A percentile compares a stretch with the other conserved stretches of the same genome.
Conservation (phyloP, 2,797 vertebrate species). For the Pteronotus mesoamericanus region DNA sequence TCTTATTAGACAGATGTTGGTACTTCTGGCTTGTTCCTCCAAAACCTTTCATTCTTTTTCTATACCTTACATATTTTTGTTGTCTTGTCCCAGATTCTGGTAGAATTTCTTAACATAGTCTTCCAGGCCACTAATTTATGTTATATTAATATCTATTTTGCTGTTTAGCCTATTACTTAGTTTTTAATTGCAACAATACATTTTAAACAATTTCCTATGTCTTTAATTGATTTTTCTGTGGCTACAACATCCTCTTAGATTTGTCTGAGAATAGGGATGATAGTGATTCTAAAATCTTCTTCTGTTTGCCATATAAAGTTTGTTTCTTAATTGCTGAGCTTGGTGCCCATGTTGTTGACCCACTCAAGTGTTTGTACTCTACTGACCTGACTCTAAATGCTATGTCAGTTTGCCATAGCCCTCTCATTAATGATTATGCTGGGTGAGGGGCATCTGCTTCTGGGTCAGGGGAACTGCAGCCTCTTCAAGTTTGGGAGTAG, state of each 20-base stretch:
- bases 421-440: neutral
- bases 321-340: neutral
- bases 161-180: neutral
- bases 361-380: neutral
- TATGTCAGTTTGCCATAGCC: neutral
- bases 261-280: neutral
- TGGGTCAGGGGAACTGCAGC: neutral
- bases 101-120: neutral
- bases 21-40: neutral
- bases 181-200: neutral
- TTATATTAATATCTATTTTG: neutral
- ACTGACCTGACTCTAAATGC: neutral
- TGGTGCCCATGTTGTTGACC: neutral
- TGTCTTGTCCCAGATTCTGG: neutral
- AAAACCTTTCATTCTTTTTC: neutral
- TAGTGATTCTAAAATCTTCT: neutral
- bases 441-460: neutral
- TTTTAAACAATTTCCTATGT: neutral
- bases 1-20: neutral
- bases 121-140: neutral
- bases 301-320: neutral
- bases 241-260: neutral
- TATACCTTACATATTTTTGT: neutral
- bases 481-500: neutral
- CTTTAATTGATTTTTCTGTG: neutral